Conservation (phyloP, 2,888 invertebrate genomes). For the Colletes collaris region DNA sequence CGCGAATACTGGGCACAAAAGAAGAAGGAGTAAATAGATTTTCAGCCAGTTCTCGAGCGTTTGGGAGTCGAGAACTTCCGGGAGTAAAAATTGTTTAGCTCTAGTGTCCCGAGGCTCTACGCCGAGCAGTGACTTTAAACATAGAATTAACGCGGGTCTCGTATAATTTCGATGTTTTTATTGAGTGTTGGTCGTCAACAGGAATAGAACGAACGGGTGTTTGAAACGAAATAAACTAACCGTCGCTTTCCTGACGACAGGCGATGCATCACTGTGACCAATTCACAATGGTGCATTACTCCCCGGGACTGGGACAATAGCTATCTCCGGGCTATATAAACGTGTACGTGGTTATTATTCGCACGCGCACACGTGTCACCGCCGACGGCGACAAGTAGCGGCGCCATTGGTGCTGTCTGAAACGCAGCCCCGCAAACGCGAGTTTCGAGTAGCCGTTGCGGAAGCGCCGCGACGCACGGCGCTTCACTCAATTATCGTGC, state of each 20-base stretch:
- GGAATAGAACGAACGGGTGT: background rate
- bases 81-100: background rate
- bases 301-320: slow-evolving; percentile 71
- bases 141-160: background rate
- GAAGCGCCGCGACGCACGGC: slow-evolving; percentile 46
- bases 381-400: slow-evolving; percentile 55
- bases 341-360: slow-evolving; percentile 64
- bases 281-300: slow-evolving; percentile 77
- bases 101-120: background rate
- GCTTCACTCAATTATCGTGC: slow-evolving; percentile 56
- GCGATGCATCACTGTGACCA: slow-evolving; percentile 72
- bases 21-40: no score
- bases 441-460: slow-evolving; percentile 52
- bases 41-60: no score
- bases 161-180: slow-evolving; percentile 4
- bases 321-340: slow-evolving; percentile 61
- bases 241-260: slow-evolving; percentile 62
- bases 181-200: slow-evolving; percentile 1
- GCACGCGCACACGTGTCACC: slow-evolving; percentile 63
- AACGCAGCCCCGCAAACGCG: slow-evolving; percentile 36
- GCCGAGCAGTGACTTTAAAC: no score
- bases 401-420: slow-evolving; percentile 42
- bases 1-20: no score
- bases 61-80: no score
- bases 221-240: slow-evolving; percentile 63